Evolutionary conservation across 2,797 vertebrate species (phyloP).

Genomic region (Lacerta viridis): DNA sequence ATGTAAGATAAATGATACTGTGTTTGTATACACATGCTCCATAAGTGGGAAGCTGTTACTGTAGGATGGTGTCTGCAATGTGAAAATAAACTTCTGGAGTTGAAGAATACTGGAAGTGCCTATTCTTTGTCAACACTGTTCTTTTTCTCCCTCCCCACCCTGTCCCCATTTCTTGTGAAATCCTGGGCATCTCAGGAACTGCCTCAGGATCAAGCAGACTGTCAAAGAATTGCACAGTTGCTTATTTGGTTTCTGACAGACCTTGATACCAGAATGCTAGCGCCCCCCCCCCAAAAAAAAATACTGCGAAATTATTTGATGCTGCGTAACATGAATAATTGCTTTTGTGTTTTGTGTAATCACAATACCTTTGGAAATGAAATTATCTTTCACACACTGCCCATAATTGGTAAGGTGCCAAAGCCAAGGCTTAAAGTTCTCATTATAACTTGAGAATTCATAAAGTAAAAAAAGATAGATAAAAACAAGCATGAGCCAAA

Average conservation of each 20-base stretch:
- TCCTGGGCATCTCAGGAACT: not conserved
- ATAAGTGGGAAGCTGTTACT: not conserved
- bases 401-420: not conserved
- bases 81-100: not conserved
- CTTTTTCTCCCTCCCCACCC: no score
- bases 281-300: conserved; percentile 7
- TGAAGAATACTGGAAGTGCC: not conserved
- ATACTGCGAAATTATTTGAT: conserved; percentile 36
- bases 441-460: not conserved
- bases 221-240: not conserved
- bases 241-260: conserved; percentile 8
- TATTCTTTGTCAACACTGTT: no score
- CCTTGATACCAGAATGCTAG: not conserved
- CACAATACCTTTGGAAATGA: conserved; percentile 18
- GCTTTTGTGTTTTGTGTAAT: conserved; percentile 23
- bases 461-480: not conserved
- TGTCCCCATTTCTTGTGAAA: not conserved
- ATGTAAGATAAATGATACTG: not conserved
- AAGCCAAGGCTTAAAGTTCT: not conserved
- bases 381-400: not conserved
- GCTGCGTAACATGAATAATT: conserved; percentile 17
- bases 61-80: not conserved
- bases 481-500: no score
- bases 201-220: not conserved
- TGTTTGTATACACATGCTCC: not conserved